Conservation (phyloP, 2,113 vertebrate species). For the Lynx canadensis region DNA sequence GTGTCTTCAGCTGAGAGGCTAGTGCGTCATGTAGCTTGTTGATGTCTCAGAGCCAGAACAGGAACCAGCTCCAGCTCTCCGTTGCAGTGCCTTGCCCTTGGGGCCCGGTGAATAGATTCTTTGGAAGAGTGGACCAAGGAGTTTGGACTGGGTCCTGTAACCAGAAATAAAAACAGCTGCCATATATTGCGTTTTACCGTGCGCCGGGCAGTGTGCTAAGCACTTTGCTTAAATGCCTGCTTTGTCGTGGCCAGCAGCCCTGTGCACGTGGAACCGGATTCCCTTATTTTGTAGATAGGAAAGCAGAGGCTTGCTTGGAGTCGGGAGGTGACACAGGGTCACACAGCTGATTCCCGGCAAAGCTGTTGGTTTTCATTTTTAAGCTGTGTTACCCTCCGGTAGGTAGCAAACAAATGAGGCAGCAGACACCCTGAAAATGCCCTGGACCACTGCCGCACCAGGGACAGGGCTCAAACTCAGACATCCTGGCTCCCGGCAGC, state of each 20-base stretch:
- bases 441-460: too few relatives aligned
- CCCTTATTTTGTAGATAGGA: background rate
- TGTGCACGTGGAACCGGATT: fast-evolving
- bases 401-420: background rate
- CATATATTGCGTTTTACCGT: background rate
- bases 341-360: background rate
- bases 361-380: background rate
- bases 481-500: too few relatives aligned
- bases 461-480: background rate
- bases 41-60: background rate
- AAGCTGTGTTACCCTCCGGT: background rate
- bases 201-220: background rate
- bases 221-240: fast-evolving
- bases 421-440: background rate
- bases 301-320: background rate
- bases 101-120: background rate
- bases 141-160: background rate
- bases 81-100: too few relatives aligned
- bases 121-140: background rate
- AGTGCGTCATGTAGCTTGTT: fast-evolving
- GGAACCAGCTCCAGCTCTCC: background rate
- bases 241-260: background rate
- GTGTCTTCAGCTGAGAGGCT: background rate
- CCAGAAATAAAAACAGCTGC: background rate
- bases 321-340: background rate